Conservation (phyloP, 2,797 vertebrate species). For the Lepilemur ruficaudatus region DNA sequence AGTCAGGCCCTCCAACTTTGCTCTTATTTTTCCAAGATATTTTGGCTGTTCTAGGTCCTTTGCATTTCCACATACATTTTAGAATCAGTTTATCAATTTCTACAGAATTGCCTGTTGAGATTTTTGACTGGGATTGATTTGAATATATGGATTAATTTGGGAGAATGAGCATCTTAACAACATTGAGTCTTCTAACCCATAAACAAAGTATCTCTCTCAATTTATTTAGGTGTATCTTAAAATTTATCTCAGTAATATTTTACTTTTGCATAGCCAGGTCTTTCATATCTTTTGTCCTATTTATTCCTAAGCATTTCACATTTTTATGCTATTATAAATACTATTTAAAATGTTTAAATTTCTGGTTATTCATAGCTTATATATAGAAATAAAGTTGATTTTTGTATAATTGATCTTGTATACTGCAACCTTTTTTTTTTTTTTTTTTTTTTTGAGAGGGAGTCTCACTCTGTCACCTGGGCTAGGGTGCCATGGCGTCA, state of each 20-base stretch:
- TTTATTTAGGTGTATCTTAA: background rate
- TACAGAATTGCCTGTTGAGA: background rate
- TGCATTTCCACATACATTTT: background rate
- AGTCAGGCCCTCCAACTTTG: background rate
- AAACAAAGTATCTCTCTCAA: background rate
- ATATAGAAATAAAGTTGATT: constrained; percentile 4
- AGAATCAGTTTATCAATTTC: background rate
- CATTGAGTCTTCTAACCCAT: background rate
- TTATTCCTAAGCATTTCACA: background rate
- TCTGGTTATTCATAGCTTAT: background rate
- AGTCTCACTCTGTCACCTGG: too few species aligned
- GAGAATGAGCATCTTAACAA: background rate
- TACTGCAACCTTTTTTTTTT: background rate
- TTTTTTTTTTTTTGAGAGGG: too few species aligned
- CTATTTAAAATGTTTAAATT: background rate
- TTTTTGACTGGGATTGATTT: constrained; percentile 16
- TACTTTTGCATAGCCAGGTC: background rate
- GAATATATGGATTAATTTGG: background rate
- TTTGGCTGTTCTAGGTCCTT: background rate
- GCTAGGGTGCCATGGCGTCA: too few species aligned
- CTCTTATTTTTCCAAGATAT: background rate
- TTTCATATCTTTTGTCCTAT: background rate
- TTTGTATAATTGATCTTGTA: background rate
- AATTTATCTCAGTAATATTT: background rate
- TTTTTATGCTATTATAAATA: background rate